Conservation (phyloP, 1,140 invertebrate genomes). For the Tetramorium simillimum region DNA sequence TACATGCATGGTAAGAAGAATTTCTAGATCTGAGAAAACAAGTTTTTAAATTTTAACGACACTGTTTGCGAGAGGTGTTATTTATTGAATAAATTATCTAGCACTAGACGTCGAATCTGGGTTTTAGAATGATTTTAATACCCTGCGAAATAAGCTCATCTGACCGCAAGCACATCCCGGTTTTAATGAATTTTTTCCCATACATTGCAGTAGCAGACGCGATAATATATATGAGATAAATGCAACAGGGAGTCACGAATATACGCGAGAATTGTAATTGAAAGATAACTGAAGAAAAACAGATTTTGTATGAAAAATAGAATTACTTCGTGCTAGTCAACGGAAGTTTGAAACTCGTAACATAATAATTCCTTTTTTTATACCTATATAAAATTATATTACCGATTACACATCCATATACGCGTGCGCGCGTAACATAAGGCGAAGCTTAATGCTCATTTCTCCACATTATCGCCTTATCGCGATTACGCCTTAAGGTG, state of each 20-base stretch:
- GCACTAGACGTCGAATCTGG: not conserved
- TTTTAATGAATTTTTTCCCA: not conserved
- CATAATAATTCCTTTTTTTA: no score
- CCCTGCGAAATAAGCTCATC: not conserved
- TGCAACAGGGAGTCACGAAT: not conserved
- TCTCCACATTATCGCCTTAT: conserved; percentile 35
- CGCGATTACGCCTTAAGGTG: not conserved
- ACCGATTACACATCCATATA: not conserved
- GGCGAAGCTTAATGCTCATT: not conserved
- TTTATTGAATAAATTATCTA: not conserved
- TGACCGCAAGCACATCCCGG: not conserved
- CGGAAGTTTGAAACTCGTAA: not conserved
- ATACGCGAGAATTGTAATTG: not conserved
- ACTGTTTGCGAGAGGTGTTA: not conserved
- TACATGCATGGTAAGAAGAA: not conserved
- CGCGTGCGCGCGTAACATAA: not conserved
- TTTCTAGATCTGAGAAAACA: not conserved
- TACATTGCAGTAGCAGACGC: not conserved
- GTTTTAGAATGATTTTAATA: conserved; percentile 1
- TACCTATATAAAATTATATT: not conserved
- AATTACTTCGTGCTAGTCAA: not conserved
- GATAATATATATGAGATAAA: conserved; percentile 5
- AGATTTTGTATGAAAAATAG: not conserved
- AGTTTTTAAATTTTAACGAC: not conserved
- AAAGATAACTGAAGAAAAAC: not conserved